These are phyloP conservation scores for Nyctalus aviator DNA, from an alignment of 2,797 vertebrate species.

Conservation along the genomic window DNA sequence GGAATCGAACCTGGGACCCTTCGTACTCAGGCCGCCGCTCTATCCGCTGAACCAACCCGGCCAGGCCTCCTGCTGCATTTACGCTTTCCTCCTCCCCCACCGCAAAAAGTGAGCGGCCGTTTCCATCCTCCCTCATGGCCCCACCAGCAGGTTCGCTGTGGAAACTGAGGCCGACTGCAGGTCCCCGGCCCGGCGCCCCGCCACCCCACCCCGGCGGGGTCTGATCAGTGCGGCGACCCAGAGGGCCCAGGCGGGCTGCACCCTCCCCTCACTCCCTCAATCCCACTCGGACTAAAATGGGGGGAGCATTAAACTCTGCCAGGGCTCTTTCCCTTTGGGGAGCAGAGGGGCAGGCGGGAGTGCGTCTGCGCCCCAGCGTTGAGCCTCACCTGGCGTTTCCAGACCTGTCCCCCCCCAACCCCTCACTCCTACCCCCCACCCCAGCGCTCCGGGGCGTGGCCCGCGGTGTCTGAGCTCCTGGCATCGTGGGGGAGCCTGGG, in stretches of 20 bases:
- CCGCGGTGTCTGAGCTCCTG: fast-evolving
- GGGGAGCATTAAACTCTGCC: neutral
- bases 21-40: too few relatives aligned
- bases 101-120: neutral
- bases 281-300: neutral
- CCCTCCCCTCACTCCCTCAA: neutral
- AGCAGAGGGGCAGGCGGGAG: neutral
- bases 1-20: too few relatives aligned
- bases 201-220: neutral
- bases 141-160: neutral
- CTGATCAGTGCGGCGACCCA: fast-evolving
- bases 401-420: fast-evolving
- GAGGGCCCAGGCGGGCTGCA: fast-evolving
- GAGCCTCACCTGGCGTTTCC: neutral
- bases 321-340: neutral
- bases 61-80: neutral
- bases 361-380: fast-evolving
- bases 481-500: neutral
- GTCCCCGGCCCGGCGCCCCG: fast-evolving
- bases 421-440: fast-evolving
- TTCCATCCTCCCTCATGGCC: neutral
- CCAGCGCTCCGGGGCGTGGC: neutral
- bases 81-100: neutral
- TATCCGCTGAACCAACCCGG: too few relatives aligned
- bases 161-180: neutral